A percentile compares a stretch with the other conserved stretches of the same genome.
Conservation (phyloP, 2,888 invertebrate species). For the Nemotelus pantherinus region DNA sequence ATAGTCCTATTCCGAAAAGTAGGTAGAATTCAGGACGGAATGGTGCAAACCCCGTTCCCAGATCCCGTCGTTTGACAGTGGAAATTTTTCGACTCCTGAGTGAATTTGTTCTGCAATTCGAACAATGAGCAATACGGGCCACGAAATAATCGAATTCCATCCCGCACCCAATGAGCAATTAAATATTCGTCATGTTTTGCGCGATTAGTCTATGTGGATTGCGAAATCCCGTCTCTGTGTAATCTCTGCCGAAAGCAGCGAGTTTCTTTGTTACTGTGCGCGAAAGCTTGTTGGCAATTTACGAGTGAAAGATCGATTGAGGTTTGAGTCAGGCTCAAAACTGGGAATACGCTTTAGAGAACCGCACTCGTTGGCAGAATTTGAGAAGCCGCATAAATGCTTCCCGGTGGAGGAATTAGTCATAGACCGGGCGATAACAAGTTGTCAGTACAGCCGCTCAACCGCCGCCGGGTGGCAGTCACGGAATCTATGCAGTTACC, state of each 20-base stretch:
- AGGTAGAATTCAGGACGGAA: neutral
- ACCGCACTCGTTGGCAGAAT: neutral
- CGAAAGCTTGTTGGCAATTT: neutral
- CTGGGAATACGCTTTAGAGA: neutral
- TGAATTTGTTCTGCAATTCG: no score
- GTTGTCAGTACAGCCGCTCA: neutral
- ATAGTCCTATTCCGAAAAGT: no score
- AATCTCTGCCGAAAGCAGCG: neutral
- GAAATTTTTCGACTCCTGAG: slow-evolving; percentile 1
- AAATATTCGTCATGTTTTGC: neutral
- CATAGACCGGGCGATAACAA: slow-evolving; percentile 9
- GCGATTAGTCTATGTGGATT: neutral
- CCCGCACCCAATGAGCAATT: no score
- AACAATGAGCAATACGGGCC: no score
- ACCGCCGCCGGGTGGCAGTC: no score
- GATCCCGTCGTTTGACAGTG: slow-evolving; percentile 19
- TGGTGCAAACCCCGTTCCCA: slow-evolving; percentile 14
- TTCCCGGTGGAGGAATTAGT: slow-evolving; percentile 18
- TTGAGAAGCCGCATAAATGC: slow-evolving; percentile 21
- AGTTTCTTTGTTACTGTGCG: slow-evolving; percentile 15
- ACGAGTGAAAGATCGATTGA: neutral
- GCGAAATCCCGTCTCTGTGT: neutral
- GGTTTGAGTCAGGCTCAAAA: no score
- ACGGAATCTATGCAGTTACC: no score
- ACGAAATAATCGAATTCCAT: no score